A percentile compares a stretch with the other conserved stretches of the same genome.
phyloP scores from a whole-genome alignment of 2,113 vertebrate genomes.

The Ptychochromis oligacanthus region DNA sequence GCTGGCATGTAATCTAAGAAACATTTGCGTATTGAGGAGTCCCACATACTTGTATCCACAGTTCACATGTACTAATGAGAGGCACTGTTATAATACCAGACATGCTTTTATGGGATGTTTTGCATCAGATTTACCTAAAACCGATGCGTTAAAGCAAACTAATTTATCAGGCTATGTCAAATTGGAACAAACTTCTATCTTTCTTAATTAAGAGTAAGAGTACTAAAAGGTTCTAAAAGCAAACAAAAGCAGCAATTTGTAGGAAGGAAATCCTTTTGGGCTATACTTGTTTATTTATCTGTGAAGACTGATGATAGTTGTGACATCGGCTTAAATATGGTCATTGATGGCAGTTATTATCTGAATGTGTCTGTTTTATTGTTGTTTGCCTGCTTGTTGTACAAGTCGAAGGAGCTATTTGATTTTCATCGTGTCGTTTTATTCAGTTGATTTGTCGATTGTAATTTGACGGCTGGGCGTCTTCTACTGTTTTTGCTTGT shows the following conservation, averaged over 20 bases:
- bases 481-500: too few relatives aligned
- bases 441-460: neutral
- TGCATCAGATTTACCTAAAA: neutral
- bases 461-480: neutral
- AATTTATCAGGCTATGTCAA: neutral
- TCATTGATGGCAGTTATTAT: neutral
- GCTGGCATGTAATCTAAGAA: neutral
- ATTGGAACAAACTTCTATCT: too few relatives aligned
- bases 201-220: neutral
- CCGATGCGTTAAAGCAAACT: neutral
- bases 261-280: fast-evolving
- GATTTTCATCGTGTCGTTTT: neutral
- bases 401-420: neutral
- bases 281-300: neutral
- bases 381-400: neutral
- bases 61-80: neutral
- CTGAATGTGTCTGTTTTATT: neutral
- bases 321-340: neutral
- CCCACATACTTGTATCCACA: neutral
- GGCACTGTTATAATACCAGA: neutral
- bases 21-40: neutral
- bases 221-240: neutral
- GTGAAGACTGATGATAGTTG: neutral
- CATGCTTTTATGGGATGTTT: neutral
- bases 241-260: neutral